Base-by-base conservation (phyloP, 2,797 vertebrate species). In the Cyprinodon diabolis region DNA sequence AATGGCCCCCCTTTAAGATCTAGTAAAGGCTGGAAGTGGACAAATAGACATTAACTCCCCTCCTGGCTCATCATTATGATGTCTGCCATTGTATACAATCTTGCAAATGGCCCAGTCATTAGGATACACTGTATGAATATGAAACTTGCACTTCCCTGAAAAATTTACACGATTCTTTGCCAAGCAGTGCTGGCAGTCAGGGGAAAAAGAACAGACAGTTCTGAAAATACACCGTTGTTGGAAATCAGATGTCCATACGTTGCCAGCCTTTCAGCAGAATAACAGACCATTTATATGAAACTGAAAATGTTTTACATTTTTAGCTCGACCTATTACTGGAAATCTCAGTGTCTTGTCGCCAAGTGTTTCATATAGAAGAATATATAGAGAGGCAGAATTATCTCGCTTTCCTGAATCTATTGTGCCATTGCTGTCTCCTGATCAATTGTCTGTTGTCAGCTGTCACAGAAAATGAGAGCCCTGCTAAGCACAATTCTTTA, bases 361-460 rank as follows among this genome's bases (percentile, higher is more conserved):
- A 25, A 70, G 47, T 43, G 45, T 58, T 35, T 66, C 75, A 57
- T 71, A 47, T 67, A 17, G 54, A 43, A 62, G 72, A 43, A 30
- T 40, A 79, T 23, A 23, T 43, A 60, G n/a, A 21, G 48, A 70
- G 37, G 60, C 30, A 74, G 55, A 7, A 56, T 78, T 69, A 11
- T 63, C 43, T 76, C 7, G 55, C 55, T 77, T 81, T 62, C 45
- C 57, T 71, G 45, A 74, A 52, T 79, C 49, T 62, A 54, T 75
- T 68, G 56, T 73, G 71, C 45, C 65, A 21, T 60, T 9, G 0
- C 66, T 70, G 48, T 72, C 68, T 17, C 55, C 52, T 47, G 40
- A 65, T 72, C 19, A 76, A 71, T 66, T 71, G 80, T 68, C 58
- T 76, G 78, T 78, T 73, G 69, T 58, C 55, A 51, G 63, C 48